Evolutionary conservation across 2,797 vertebrate species (phyloP), one percentile per base, ranked within the genome.

Genomic region (Apodemus agrarius): DNA sequence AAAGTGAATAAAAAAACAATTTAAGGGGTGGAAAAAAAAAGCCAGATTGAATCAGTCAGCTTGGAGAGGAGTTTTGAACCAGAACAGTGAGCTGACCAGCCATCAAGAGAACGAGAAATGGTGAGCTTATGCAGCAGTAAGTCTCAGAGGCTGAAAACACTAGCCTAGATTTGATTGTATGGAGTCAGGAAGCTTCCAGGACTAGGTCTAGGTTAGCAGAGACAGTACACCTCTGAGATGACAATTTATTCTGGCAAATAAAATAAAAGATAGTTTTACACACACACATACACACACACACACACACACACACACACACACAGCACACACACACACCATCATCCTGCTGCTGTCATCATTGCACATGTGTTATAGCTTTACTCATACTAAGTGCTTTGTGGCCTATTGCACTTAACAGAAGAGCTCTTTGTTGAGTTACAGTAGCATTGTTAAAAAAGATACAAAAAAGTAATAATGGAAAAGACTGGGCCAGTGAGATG

Each of bases 371-470:
- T 46, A 46, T 84, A 61, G 88, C 24, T 52, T 91, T 89, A 67
- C 22, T 92, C 63, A 86, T 94, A 13, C 84, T 93, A 14, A 83
- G 9, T 81, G 34, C 65, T 72, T 74, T 95, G 22, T 90, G 40
- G 2, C 79, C 46, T 43, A 34, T 92, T 43, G 16, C n/a, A 46
- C 92, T 90, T 67, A 96, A 90, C 54, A 90, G 37, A 92, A 89
- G 74, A 93, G 7, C 7, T 84, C 93, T 90, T 93, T 79, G 57
- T 75, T 96, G 24, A 83, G 57, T 89, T 81, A 65, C 29, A 69
- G 31, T 84, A 49, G 24, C 37, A 80, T 79, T 95, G 43, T 90
- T 90, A n/a, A 76, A 91, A 85, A 88, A 89, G 52, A 67, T 93
- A 82, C 21, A 83, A 81, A 84, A 91, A 89, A 74, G n/a, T 72